Base-by-base conservation (phyloP, 2,113 vertebrate genomes). In the Lepus europaeus region DNA sequence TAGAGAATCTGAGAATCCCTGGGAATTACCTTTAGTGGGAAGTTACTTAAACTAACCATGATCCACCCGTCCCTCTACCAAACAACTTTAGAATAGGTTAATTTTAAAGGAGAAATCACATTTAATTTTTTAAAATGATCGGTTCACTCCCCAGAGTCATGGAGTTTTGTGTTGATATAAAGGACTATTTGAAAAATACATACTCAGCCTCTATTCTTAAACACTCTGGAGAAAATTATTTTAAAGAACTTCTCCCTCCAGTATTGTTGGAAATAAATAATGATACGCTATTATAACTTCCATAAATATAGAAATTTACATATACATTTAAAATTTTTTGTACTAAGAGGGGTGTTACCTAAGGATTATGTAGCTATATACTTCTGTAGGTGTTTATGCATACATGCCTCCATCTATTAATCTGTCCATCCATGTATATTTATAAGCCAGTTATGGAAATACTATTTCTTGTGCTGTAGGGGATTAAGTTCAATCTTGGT, bases 51-150 rank as follows among this genome's bases (percentile, higher is more conserved):
- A 81, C n/a, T 74, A 90, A 68, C n/a, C 36, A 72, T 53, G 81
- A 93, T 36, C 69, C 9, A 74, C 3, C 2, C 3, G 16, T 51
- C 45, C 14, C 36, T 39, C 16, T 66, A 36, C 68, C 19, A 66
- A 72, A 78, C 61, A 95, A 70, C 73, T 84, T 80, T 61, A 53
- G 45, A 23, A 64, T 76, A 20, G 53, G 39, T 53, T 96, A 68
- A 80, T 94, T 69, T 81, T 68, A 61, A 31, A 70, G 9, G 17
- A 79, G 17, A 93, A 74, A 22, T 77, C 81, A 85, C 49, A 80
- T 87, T 93, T 94, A 72, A 69, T 94, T 96, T 73, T 69, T 87
- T 80, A 70, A 89, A 88, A 81, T 64, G 25, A 1, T 10, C 17
- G 66, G 9, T 39, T 56, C 77, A 33, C 68, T 84, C 51, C 66